These are phyloP conservation scores for Pogonophryne albipinna DNA, from an alignment of 2,797 vertebrate species.

Conservation along the genomic window DNA sequence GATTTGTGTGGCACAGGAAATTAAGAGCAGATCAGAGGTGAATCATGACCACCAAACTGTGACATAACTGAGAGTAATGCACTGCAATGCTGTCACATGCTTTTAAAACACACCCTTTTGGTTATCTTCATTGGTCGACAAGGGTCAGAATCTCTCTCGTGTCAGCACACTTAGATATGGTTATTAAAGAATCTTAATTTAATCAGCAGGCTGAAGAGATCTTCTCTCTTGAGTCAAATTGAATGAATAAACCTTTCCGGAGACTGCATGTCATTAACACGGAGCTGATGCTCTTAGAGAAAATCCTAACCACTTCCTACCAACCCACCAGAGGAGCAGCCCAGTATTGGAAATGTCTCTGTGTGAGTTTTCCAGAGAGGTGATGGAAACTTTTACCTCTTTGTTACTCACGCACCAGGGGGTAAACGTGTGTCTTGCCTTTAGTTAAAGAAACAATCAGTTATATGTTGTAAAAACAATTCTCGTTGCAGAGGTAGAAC, in stretches of 20 bases:
- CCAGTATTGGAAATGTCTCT: conserved; percentile 51
- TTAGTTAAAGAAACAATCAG: conserved; percentile 22
- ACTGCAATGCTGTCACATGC: background rate
- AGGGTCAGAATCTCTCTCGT: conserved; percentile 46
- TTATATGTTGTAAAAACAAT: conserved; percentile 7
- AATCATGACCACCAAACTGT: conserved; percentile 2
- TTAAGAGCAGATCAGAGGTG: background rate
- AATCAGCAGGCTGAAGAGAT: conserved; percentile 81
- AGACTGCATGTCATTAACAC: conserved; percentile 82
- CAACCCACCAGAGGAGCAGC: conserved; percentile 67
- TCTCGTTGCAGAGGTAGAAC: background rate
- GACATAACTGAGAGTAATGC: background rate
- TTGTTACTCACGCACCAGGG: conserved; percentile 11
- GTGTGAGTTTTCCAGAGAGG: conserved; percentile 51
- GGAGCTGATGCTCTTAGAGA: conserved; percentile 77
- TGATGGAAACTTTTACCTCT: conserved; percentile 29
- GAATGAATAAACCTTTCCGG: conserved; percentile 81
- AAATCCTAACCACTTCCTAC: conserved; percentile 81
- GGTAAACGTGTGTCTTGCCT: conserved; percentile 14
- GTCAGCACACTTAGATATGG: conserved; percentile 72
- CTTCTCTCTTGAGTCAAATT: conserved; percentile 79
- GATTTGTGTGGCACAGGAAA: background rate
- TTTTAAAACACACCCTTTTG: conserved; percentile 19
- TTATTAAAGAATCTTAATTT: conserved; percentile 83
- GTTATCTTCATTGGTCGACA: conserved; percentile 29